Evolutionary conservation across 2,888 invertebrate species (phyloP).

Genomic region (Alcis repandata): DNA sequence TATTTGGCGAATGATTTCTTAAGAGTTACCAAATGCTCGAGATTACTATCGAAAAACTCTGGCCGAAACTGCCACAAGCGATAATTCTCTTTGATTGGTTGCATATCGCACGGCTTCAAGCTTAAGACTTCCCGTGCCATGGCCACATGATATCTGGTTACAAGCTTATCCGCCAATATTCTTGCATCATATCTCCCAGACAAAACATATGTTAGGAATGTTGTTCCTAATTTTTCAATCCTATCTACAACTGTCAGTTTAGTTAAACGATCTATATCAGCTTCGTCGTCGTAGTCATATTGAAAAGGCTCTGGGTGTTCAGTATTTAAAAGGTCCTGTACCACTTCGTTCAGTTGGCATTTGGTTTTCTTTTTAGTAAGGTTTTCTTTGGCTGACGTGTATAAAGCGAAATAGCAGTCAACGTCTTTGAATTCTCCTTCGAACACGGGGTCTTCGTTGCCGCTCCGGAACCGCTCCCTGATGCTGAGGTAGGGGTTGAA

Average conservation of each 20-base stretch:
- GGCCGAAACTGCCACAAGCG: conserved; percentile 37
- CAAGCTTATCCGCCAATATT: conserved; percentile 52
- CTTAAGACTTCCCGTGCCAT: conserved; percentile 53
- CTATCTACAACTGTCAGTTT: conserved; percentile 49
- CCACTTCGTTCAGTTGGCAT: conserved; percentile 39
- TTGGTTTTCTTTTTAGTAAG: conserved; percentile 45
- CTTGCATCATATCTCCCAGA: conserved; percentile 43
- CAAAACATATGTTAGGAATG: conserved; percentile 50
- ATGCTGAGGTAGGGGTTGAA: conserved; percentile 57
- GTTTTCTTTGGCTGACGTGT: conserved; percentile 53
- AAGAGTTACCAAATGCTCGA: conserved; percentile 43
- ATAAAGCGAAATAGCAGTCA: conserved; percentile 55
- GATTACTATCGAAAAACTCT: conserved; percentile 52
- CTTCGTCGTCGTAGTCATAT: conserved; percentile 47
- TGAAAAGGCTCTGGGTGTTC: conserved; percentile 49
- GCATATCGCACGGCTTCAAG: conserved; percentile 30
- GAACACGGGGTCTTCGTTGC: conserved; percentile 51
- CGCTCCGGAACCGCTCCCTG: conserved; percentile 49
- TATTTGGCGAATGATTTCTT: conserved; percentile 48
- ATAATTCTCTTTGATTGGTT: conserved; percentile 17
- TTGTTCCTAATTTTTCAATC: conserved; percentile 48
- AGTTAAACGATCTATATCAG: conserved; percentile 49
- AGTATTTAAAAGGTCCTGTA: conserved; percentile 41
- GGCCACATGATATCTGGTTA: conserved; percentile 57
- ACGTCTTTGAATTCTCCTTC: conserved; percentile 49